Conservation (phyloP, 1,140 invertebrate genomes). For the Thaumatotibia leucotreta region DNA sequence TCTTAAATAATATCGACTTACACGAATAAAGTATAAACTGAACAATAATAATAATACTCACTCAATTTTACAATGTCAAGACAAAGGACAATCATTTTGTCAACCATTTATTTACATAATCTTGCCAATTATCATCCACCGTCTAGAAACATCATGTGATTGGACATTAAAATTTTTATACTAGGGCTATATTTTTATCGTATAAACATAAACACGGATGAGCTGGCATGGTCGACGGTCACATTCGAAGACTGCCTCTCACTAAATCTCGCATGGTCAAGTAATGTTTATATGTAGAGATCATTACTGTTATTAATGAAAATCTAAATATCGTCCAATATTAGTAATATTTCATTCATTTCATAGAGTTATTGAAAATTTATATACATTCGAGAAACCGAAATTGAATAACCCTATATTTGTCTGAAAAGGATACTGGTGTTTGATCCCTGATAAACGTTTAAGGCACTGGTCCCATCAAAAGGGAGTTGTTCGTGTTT, state of each 20-base stretch:
- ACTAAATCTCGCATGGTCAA: not conserved
- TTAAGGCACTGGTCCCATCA: no score
- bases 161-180: not conserved
- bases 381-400: no score
- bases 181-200: slow-evolving; percentile 3
- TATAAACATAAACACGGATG: slow-evolving; percentile 25
- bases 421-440: no score
- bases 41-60: no score
- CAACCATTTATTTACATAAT: not conserved
- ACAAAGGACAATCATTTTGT: not conserved
- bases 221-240: slow-evolving; percentile 37
- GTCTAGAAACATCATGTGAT: slow-evolving; percentile 1
- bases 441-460: no score
- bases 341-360: no score
- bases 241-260: not conserved
- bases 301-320: not conserved
- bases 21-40: not conserved
- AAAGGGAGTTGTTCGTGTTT: no score
- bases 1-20: not conserved
- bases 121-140: not conserved
- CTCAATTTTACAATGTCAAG: not conserved
- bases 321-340: no score
- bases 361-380: no score
- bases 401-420: no score
- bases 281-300: not conserved